phyloP scores from a whole-genome alignment of 2,888 invertebrate species.

The Oscheius onirici region DNA sequence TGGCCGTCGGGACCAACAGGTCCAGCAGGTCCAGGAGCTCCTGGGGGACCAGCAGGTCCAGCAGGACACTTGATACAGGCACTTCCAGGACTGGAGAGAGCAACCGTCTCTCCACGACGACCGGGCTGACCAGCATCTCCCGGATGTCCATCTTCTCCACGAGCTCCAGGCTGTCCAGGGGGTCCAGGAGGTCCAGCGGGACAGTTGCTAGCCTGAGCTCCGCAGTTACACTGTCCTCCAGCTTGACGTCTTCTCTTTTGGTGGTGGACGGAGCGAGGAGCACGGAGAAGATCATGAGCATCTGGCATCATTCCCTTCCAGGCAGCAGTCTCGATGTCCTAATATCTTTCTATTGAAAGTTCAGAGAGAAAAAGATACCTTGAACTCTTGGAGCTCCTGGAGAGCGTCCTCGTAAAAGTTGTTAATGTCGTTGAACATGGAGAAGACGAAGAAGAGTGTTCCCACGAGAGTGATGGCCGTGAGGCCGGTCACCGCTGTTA shows the following conservation, averaged over 20 bases:
- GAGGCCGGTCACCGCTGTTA: conserved; percentile 21
- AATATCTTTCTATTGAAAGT: not conserved
- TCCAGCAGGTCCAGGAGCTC: conserved; percentile 19
- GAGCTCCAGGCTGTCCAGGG: conserved; percentile 22
- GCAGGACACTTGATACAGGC: conserved; percentile 22
- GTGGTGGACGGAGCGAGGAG: conserved; percentile 1
- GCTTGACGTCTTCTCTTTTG: not conserved
- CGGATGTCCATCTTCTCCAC: conserved; percentile 1
- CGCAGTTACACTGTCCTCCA: conserved; percentile 22
- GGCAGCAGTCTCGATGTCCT: not conserved
- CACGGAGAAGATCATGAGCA: not conserved
- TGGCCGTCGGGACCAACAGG: conserved; percentile 11
- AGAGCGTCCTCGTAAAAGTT: conserved; percentile 28
- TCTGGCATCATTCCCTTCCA: conserved; percentile 20
- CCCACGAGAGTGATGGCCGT: conserved; percentile 23
- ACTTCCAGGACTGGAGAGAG: not conserved
- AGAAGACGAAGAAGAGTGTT: conserved; percentile 16
- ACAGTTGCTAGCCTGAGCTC: conserved; percentile 15
- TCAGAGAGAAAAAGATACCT: conserved; percentile 4
- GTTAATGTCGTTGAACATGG: conserved; percentile 30
- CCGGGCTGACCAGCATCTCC: conserved; percentile 21
- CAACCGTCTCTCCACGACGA: conserved; percentile 8
- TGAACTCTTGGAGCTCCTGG: conserved; percentile 21
- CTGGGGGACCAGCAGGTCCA: conserved; percentile 21
- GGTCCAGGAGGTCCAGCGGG: conserved; percentile 33